phyloP scores from a whole-genome alignment of 2,797 vertebrate species.

The Acestrorhynchus altus region DNA sequence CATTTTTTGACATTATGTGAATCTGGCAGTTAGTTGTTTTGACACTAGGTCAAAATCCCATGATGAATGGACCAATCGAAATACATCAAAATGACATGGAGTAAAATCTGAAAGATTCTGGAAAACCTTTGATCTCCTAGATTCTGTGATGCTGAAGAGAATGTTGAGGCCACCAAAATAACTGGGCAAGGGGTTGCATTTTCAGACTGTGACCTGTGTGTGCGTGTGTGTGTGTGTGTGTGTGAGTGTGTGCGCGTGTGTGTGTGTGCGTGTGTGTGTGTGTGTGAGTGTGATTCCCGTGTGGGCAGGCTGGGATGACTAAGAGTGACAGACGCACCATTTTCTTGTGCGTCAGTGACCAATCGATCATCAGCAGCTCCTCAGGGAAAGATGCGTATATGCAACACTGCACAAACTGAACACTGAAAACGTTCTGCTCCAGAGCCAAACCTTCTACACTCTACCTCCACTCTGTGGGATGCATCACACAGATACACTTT shows the following conservation, averaged over 20 bases:
- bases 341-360: constrained; percentile 40
- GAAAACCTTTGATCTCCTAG: too few species aligned
- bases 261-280: constrained; percentile 26
- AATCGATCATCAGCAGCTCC: constrained; percentile 49
- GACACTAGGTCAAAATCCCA: too few species aligned
- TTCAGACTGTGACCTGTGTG: constrained; percentile 5
- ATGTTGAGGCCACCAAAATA: not conserved
- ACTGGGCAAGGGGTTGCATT: not conserved
- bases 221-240: constrained; percentile 31
- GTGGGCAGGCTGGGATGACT: constrained; percentile 55
- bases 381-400: constrained; percentile 31
- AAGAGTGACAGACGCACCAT: constrained; percentile 55
- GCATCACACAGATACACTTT: too few species aligned
- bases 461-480: too few species aligned
- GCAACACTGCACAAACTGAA: constrained; percentile 29
- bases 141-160: constrained; percentile 15
- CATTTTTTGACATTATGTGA: too few species aligned
- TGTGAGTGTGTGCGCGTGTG: constrained; percentile 29
- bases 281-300: constrained; percentile 27
- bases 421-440: not conserved
- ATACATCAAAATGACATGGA: too few species aligned
- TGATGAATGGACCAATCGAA: too few species aligned
- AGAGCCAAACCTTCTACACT: not conserved
- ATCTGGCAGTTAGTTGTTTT: too few species aligned
- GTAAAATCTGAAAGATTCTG: too few species aligned